Percentiles rank a stretch among this genome's conserved stretches.
These are phyloP conservation scores for Anoura caudifer DNA, from an alignment of 2,113 vertebrate genomes.

Conservation along the genomic window DNA sequence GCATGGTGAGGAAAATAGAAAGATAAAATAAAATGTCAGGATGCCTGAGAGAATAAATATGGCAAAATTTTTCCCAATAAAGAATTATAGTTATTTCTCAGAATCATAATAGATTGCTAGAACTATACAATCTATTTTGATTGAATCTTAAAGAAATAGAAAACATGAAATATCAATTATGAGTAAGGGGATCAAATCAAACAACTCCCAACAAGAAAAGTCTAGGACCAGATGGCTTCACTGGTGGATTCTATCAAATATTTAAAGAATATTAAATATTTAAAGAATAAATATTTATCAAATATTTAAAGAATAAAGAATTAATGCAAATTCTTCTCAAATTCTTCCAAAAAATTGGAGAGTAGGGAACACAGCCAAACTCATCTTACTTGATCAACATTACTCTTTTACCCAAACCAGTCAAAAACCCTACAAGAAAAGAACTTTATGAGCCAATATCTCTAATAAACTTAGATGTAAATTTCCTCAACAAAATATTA, in stretches of 20 bases:
- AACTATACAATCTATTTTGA: neutral
- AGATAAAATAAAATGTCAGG: neutral
- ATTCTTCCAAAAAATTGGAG: neutral
- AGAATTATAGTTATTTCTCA: neutral
- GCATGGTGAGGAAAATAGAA: neutral
- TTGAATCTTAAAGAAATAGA: neutral
- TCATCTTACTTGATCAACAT: neutral
- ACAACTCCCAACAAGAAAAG: neutral
- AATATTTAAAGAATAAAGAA: slow-evolving; percentile 5
- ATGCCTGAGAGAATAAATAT: neutral
- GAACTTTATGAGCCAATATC: neutral
- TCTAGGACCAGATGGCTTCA: neutral
- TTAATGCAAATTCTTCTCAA: neutral
- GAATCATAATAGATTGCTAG: neutral
- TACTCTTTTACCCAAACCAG: neutral
- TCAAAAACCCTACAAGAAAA: neutral
- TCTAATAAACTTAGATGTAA: neutral
- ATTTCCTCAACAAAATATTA: neutral
- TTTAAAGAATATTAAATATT: neutral
- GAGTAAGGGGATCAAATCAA: neutral
- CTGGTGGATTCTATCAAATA: neutral
- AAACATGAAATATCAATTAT: neutral
- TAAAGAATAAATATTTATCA: too few species aligned
- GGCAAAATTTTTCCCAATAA: neutral
- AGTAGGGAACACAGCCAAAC: neutral